Conservation (phyloP, 2,888 invertebrate species). For the Orthonevra nobilis region DNA sequence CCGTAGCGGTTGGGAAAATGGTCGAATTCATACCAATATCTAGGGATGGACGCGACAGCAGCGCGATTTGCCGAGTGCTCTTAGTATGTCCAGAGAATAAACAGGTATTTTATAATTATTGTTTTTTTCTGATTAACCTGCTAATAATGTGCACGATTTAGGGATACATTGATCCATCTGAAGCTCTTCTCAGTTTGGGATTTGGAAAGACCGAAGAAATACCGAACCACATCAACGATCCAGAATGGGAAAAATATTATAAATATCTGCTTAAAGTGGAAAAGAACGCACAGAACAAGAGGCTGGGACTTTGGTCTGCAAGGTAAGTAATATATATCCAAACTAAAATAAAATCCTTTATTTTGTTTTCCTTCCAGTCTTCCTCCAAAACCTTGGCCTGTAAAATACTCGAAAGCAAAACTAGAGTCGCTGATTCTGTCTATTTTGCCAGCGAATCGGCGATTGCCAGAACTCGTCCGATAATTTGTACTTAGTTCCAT, state of each 20-base stretch:
- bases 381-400: conserved; percentile 71
- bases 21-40: conserved; percentile 80
- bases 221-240: conserved; percentile 43
- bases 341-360: too few species aligned
- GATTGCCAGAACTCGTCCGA: conserved; percentile 78
- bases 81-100: conserved; percentile 78
- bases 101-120: conserved; percentile 50
- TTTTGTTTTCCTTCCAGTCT: conserved; percentile 43
- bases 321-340: conserved; percentile 45
- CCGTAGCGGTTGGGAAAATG: conserved; percentile 79
- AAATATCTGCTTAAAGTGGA: conserved; percentile 76
- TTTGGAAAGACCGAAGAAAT: conserved; percentile 75
- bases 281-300: conserved; percentile 65
- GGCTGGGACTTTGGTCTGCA: conserved; percentile 70
- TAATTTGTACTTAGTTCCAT: neutral
- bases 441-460: conserved; percentile 74
- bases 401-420: conserved; percentile 46
- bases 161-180: conserved; percentile 76
- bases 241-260: conserved; percentile 74
- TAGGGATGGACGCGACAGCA: conserved; percentile 76
- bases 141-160: conserved; percentile 41
- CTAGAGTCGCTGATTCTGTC: conserved; percentile 52
- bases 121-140: neutral
- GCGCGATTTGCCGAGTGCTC: conserved; percentile 80
- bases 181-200: conserved; percentile 77